Evolutionary conservation across 2,797 vertebrate species (phyloP).

Genomic region (Ambastaia sidthimunki): DNA sequence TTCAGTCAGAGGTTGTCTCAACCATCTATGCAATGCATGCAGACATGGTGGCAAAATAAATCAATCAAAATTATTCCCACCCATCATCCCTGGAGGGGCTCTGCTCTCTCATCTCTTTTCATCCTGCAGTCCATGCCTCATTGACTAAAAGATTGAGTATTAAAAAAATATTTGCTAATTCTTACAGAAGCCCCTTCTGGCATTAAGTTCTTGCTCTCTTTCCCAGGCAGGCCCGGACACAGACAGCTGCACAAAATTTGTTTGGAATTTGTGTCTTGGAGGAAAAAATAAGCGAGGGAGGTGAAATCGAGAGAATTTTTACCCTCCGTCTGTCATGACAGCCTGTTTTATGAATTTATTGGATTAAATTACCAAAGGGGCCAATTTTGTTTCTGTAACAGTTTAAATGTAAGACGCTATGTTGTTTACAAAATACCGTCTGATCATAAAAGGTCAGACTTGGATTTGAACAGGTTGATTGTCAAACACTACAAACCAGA

Average conservation of each 20-base stretch:
- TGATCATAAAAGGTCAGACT: constrained; percentile 29
- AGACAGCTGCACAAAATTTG: constrained; percentile 79
- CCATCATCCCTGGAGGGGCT: constrained; percentile 41
- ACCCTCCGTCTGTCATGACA: constrained; percentile 50
- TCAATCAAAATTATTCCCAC: constrained; percentile 58
- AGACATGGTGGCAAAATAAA: constrained; percentile 56
- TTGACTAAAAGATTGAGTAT: constrained; percentile 68
- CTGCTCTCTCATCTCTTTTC: constrained; percentile 42
- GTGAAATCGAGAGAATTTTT: constrained; percentile 71
- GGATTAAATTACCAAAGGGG: constrained; percentile 15
- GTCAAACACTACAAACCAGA: background rate
- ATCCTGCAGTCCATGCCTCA: constrained; percentile 53
- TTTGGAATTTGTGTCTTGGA: constrained; percentile 89
- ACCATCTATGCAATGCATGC: constrained; percentile 37
- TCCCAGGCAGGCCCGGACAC: constrained; percentile 83
- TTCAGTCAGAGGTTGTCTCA: constrained; percentile 25
- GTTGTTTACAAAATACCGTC: constrained; percentile 26
- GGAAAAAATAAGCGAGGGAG: constrained; percentile 82
- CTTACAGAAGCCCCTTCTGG: constrained; percentile 77
- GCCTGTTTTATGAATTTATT: constrained; percentile 22
- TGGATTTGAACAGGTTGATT: background rate
- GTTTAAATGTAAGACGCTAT: constrained; percentile 17
- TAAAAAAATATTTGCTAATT: constrained; percentile 78
- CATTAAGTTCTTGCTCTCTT: constrained; percentile 69
- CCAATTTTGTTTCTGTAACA: constrained; percentile 7